phyloP scores from a whole-genome alignment of 1,140 invertebrate species.

The Bilobella aurantiaca region DNA sequence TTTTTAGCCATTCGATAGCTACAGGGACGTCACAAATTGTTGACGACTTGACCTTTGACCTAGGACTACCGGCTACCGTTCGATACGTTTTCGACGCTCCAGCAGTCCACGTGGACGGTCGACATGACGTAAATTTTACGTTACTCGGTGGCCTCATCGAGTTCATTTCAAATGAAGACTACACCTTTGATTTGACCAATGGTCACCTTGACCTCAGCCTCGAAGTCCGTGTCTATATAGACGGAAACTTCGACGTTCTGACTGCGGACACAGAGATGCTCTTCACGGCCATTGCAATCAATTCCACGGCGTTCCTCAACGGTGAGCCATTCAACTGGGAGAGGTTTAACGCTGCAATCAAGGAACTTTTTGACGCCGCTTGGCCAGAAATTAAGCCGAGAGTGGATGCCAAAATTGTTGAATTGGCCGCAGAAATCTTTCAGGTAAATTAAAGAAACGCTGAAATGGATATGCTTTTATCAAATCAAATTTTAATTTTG shows the following conservation, averaged over 20 bases:
- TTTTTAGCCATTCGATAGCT: not conserved
- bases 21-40: not conserved
- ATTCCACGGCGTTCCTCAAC: not conserved
- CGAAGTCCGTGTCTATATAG: not conserved
- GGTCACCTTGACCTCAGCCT: not conserved
- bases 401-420: not conserved
- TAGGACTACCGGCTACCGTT: not conserved
- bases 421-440: not conserved
- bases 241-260: not conserved
- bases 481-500: not conserved
- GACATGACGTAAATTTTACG: not conserved
- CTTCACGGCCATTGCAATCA: not conserved
- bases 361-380: not conserved
- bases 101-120: not conserved
- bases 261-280: not conserved
- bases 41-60: not conserved
- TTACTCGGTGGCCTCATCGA: not conserved
- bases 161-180: not conserved
- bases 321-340: not conserved
- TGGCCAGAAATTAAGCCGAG: not conserved
- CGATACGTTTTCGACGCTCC: not conserved
- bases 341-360: not conserved
- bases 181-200: not conserved
- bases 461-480: not conserved
- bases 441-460: not conserved